A percentile compares a stretch with the other conserved stretches of the same genome.
phyloP scores from a whole-genome alignment of 35 echinoderm and acorn worm species.

The Hemicentrotus pulcherrimus region DNA sequence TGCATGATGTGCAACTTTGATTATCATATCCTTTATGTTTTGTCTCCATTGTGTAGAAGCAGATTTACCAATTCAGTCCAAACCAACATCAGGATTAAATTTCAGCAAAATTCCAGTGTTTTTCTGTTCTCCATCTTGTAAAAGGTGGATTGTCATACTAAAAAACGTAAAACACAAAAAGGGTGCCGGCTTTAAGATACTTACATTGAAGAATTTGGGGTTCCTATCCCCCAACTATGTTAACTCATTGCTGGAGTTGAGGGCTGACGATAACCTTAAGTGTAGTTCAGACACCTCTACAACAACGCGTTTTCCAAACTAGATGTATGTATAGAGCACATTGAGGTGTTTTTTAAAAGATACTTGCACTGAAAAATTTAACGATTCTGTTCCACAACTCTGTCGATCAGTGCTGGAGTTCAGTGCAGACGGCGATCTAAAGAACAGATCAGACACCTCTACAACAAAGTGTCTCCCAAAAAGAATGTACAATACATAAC shows the following conservation, averaged over 20 bases:
- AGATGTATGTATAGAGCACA: no score
- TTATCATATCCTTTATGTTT: no score
- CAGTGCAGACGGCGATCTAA: conserved; percentile 65
- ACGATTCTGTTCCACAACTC: conserved; percentile 48
- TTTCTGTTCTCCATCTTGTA: no score
- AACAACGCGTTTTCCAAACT: conserved; percentile 77
- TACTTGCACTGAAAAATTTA: conserved; percentile 68
- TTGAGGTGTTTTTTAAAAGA: background rate
- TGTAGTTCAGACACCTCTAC: conserved; percentile 66
- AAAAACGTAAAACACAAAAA: no score
- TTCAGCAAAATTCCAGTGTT: no score
- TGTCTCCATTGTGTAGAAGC: no score
- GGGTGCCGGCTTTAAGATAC: background rate
- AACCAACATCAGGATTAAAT: no score
- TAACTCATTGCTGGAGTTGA: conserved; percentile 60
- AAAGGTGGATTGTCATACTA: no score
- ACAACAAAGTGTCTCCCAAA: conserved; percentile 75
- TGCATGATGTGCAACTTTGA: no score
- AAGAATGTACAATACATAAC: background rate
- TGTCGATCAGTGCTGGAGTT: conserved; percentile 51
- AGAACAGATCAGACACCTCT: conserved; percentile 62
- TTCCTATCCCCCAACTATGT: conserved; percentile 46
- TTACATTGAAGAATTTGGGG: conserved; percentile 70
- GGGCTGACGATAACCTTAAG: conserved; percentile 72
- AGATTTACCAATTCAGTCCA: no score